Evolutionary conservation across 92 coral and sea anemone species (phyloP), one percentile per base, ranked within the genome.

Genomic region (Montipora capitata): DNA sequence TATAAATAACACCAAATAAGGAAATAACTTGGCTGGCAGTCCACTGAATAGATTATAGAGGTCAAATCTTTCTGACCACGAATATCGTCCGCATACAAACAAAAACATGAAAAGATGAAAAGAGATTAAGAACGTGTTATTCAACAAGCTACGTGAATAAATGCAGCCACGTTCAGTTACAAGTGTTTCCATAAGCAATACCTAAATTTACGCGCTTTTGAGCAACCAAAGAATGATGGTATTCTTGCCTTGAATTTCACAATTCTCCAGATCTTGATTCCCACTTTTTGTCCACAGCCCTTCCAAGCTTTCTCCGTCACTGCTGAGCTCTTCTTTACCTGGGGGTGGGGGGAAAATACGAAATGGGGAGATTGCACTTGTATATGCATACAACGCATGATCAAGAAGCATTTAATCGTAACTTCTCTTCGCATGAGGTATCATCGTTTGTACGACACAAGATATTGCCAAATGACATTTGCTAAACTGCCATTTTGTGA

Each of bases 211-310:
- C 52, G 6, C 6, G 52, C 52, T 0, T 27, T 27, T 27, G 35
- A 27, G 35, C 35, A 48, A 9, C 10, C 10, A 48, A 5, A 9
- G 10, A 48, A 48, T 48, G 7, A 48, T 9, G 10, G 7, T 48
- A 48, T 48, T 5, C 92, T 61, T 51, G 91, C 99, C 95, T 95
- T 93, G 77, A 96, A 96, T 39, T 95, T 91, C 3, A 93, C 99
- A 75, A 96, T 96, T 83, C 99, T 87, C 99, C 99, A 96, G 44
- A 96, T 95, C 87, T 91, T 96, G 42, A 95, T 40, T 11, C 96
- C 98, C 52, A 87, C 91, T 85, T 85, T 91, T 77, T 89, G 76
- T 10, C 99, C 99, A 67, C 91, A 93, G 0, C 94, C 91, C 69
- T 93, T 94, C 99, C 99, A 96, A 7, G 98, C 98, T 74, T 90